Evolutionary conservation across 2,113 vertebrate species (phyloP).

Genomic region (Ivindomyrus marchei): DNA sequence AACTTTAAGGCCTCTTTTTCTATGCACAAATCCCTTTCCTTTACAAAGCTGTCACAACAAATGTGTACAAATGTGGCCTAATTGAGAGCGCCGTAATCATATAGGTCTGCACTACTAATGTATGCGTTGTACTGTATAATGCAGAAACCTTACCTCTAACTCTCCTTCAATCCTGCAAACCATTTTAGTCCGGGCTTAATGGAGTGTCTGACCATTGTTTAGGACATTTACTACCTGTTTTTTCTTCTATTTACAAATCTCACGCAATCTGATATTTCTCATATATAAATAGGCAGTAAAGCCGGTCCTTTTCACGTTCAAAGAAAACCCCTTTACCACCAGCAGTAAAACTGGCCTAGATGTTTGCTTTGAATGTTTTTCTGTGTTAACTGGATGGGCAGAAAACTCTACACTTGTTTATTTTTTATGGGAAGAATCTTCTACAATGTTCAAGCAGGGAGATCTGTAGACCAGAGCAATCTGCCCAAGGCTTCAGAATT

Average conservation of each 20-base stretch:
- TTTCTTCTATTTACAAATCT: not conserved
- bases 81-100: not conserved
- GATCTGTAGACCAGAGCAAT: not conserved
- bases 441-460: not conserved
- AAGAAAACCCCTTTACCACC: not conserved
- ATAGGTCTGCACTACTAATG: not conserved
- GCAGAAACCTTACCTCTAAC: not conserved
- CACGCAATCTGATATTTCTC: not conserved
- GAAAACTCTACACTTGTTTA: not conserved
- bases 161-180: not conserved
- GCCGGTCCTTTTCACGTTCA: not conserved
- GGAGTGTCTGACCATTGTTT: not conserved
- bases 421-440: not conserved
- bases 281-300: not conserved
- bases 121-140: not conserved
- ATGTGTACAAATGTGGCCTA: not conserved
- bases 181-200: not conserved
- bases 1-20: not conserved
- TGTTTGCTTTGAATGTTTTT: not conserved
- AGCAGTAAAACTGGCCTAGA: not conserved
- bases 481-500: not conserved
- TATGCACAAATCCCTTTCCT: not conserved
- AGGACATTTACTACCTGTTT: not conserved
- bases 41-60: not conserved
- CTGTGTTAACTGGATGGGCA: not conserved